phyloP scores from a whole-genome alignment of 2,888 invertebrate species.

The Thymelicus acteon region DNA sequence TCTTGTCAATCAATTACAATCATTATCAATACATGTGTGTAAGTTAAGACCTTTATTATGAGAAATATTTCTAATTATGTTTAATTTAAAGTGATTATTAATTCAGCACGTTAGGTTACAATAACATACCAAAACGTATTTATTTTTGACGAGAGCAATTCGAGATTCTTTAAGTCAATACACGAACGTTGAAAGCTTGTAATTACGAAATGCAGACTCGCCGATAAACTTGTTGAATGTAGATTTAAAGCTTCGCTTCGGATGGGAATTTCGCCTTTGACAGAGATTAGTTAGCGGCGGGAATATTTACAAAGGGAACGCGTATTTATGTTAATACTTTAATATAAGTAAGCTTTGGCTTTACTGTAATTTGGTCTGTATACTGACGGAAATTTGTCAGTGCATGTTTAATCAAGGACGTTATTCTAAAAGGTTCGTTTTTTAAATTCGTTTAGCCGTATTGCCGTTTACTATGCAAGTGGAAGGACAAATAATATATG shows the following conservation, averaged over 20 bases:
- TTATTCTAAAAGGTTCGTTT: too few relatives aligned
- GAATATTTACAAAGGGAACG: constrained; percentile 35
- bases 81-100: too few relatives aligned
- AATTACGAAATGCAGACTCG: constrained; percentile 36
- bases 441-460: too few relatives aligned
- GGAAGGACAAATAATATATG: too few relatives aligned
- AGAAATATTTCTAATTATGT: too few relatives aligned
- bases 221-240: constrained; percentile 36
- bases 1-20: too few relatives aligned
- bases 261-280: constrained; percentile 35
- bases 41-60: too few relatives aligned
- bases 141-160: background rate
- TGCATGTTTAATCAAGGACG: background rate
- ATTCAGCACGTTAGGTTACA: too few relatives aligned
- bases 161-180: constrained; percentile 27
- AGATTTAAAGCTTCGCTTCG: constrained; percentile 30
- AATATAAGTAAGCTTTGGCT: constrained; percentile 7
- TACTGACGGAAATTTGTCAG: constrained; percentile 3
- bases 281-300: constrained; percentile 35
- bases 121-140: background rate
- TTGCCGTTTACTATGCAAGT: too few relatives aligned
- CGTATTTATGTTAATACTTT: constrained; percentile 32
- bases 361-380: constrained; percentile 22
- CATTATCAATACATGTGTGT: too few relatives aligned
- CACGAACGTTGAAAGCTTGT: constrained; percentile 33